Conservation (phyloP, 1,140 invertebrate species). For the Cotesia vestalis region DNA sequence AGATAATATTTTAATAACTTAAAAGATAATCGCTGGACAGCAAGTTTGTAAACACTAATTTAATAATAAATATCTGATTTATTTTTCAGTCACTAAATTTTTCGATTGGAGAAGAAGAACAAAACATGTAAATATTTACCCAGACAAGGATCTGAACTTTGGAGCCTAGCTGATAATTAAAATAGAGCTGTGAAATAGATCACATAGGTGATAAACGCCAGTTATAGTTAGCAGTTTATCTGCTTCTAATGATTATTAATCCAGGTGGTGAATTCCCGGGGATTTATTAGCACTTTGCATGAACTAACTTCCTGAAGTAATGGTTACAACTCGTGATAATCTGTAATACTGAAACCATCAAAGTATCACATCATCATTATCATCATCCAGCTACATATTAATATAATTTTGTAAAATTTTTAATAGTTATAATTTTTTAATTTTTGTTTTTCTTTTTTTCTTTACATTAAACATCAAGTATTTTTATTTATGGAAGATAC, state of each 20-base stretch:
- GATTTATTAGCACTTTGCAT: slow-evolving; percentile 23
- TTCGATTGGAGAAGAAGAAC: not conserved
- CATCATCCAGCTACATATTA: too few species aligned
- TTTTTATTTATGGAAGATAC: too few species aligned
- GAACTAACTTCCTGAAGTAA: not conserved
- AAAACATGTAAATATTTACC: not conserved
- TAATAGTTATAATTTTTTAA: too few species aligned
- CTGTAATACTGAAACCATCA: not conserved
- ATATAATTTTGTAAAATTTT: not conserved
- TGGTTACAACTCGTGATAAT: not conserved
- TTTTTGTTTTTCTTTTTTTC: too few species aligned
- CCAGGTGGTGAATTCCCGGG: slow-evolving; percentile 41
- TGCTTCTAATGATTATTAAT: slow-evolving; percentile 24
- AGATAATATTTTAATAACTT: not conserved
- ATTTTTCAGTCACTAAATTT: not conserved
- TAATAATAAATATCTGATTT: not conserved
- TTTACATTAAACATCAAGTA: too few species aligned
- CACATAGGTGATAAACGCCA: not conserved
- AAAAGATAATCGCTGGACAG: not conserved
- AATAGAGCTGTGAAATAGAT: not conserved
- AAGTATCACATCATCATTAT: too few species aligned
- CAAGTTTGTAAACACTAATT: not conserved
- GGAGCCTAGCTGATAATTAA: not conserved
- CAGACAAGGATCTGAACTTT: not conserved
- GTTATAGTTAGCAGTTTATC: slow-evolving; percentile 27